Base-by-base conservation (phyloP, 1,140 invertebrate genomes). In the Camponotus floridanus region DNA sequence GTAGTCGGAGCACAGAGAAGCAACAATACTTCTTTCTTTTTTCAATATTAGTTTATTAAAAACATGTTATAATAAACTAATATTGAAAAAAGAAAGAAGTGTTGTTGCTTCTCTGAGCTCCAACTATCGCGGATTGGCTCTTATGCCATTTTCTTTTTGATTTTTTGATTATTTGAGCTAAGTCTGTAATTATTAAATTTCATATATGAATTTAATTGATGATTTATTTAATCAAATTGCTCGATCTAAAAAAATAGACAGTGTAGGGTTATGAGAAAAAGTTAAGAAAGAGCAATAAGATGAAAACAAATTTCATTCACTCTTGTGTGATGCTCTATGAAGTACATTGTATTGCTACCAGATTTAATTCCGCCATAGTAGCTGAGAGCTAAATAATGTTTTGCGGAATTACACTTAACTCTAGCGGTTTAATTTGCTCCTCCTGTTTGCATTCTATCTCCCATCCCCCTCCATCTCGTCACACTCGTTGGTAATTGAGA, bases 371-470 rank as follows among this genome's bases (percentile, higher is more conserved):
- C 26, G 3, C 64, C 33, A 80, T 70, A 48, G 76, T 51, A 79
- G 62, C 62, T 79, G 76, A 79, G 76, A 80, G 64, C 76, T 80
- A 70, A 80, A 70, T 68, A 70, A 80, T 80, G 76, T 80, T 80
- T 80, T 80, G 64, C 42, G 76, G 76, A 65, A 70, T 68, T 80
- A 80, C 76, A 55, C 70, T 68, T 70, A 70, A 80, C 76, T 80
- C 76, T 15, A 21, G 64, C 45, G 76, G 76, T 80, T 80, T 80
- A 80, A 80, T 80, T 80, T 68, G 76, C 64, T 80, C 33, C 76
- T 68, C 48, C 76, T 80, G 65, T 80, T 80, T 80, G 76, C 67
- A 70, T 70, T 48, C 76, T 68, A 48, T 64, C 70, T 80, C 42
- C 76, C 68, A 68, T 80, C 26, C 26, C 1, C 26, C 26, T 42